Percentiles rank a stretch among this genome's conserved stretches.
Evolutionary conservation across 1,140 invertebrate species (phyloP).

Genomic region (Caenorhabditis inopinata): DNA sequence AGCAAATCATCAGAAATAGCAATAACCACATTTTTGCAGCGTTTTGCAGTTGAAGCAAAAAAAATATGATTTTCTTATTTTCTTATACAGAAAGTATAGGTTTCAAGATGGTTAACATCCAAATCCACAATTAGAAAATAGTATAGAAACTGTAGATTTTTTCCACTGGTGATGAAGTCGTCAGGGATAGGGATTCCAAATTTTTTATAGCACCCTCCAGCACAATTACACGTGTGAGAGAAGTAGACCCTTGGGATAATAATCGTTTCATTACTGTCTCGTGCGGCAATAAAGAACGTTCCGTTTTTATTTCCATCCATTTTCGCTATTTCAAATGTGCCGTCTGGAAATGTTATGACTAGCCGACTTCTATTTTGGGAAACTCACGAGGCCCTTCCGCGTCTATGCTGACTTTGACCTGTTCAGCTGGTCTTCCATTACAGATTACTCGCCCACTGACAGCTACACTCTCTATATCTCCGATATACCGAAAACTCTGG

Average conservation of each 20-base stretch:
- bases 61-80: background rate
- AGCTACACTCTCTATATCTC: slow-evolving; percentile 50
- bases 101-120: background rate
- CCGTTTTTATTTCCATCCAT: background rate
- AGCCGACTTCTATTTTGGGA: background rate
- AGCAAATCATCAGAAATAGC: no score
- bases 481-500: slow-evolving; percentile 5
- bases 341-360: background rate
- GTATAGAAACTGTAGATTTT: background rate
- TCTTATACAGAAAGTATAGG: background rate
- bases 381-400: slow-evolving; percentile 52
- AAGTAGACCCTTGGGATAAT: slow-evolving; percentile 25
- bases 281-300: background rate
- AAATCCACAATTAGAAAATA: slow-evolving; percentile 21
- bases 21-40: no score
- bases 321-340: slow-evolving; percentile 6
- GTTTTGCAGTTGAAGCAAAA: no score
- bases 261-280: background rate
- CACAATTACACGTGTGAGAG: slow-evolving; percentile 7
- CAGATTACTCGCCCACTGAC: slow-evolving; percentile 57
- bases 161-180: background rate
- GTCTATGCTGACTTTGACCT: slow-evolving; percentile 62
- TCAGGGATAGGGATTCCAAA: slow-evolving; percentile 15
- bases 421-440: slow-evolving; percentile 51
- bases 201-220: slow-evolving; percentile 11